phyloP scores from a whole-genome alignment of 2,888 invertebrate genomes.

The Macrophya alboannulata region DNA sequence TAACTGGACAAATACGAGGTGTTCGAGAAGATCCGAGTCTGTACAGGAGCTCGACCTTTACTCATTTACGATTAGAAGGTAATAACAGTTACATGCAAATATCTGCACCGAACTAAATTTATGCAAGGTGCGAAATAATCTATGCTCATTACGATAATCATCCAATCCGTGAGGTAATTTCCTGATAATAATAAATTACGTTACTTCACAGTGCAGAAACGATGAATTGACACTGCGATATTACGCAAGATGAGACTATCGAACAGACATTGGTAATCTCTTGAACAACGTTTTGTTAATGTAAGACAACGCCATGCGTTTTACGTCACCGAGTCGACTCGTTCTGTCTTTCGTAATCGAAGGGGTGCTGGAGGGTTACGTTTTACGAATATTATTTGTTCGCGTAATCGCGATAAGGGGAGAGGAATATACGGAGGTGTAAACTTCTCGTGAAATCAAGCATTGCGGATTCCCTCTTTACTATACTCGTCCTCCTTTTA shows the following conservation, averaged over 20 bases:
- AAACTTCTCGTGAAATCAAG: conserved; percentile 1
- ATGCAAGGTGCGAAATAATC: not conserved
- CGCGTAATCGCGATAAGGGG: conserved; percentile 2
- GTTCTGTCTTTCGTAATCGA: conserved; percentile 10
- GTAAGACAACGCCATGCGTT: not conserved
- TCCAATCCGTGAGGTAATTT: not conserved
- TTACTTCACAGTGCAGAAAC: not conserved
- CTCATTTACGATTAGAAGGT: too few relatives aligned
- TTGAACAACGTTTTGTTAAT: not conserved
- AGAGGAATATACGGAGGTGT: not conserved
- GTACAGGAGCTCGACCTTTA: not conserved
- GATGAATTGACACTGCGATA: not conserved
- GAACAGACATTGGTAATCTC: not conserved
- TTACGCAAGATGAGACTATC: conserved; percentile 5
- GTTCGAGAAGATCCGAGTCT: conserved; percentile 1
- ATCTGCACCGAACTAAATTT: not conserved
- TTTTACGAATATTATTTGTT: not conserved
- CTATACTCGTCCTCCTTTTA: not conserved
- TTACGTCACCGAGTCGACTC: conserved; percentile 7
- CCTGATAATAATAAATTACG: not conserved
- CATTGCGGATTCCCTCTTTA: not conserved
- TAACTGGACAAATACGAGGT: not conserved
- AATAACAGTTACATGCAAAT: not conserved
- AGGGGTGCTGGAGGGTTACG: not conserved
- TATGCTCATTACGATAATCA: not conserved